These are phyloP conservation scores for Leptopilina syphax DNA, from an alignment of 2,888 invertebrate genomes.

Conservation along the genomic window DNA sequence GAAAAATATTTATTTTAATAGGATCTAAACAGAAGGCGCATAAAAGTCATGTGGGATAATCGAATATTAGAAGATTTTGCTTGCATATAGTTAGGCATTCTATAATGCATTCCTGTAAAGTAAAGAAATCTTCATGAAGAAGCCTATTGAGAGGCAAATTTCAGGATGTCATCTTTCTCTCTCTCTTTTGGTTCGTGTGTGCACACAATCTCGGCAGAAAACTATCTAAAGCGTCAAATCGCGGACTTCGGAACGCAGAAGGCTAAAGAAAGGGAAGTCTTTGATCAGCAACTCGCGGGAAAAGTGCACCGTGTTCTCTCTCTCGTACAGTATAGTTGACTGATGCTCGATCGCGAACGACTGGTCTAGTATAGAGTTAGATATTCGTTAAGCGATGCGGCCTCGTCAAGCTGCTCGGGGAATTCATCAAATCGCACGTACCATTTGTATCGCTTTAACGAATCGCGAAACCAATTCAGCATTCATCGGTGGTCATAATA, in stretches of 20 bases:
- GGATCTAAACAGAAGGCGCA: too few species aligned
- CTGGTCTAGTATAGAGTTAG: constrained; percentile 37
- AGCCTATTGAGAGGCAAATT: constrained; percentile 12
- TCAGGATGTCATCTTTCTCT: constrained; percentile 15
- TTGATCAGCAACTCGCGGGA: constrained; percentile 36
- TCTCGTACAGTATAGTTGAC: constrained; percentile 19
- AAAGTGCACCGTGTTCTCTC: constrained; percentile 24
- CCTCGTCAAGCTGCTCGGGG: constrained; percentile 40
- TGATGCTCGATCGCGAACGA: constrained; percentile 34
- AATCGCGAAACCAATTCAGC: constrained; percentile 6
- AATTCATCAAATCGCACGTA: constrained; percentile 28
- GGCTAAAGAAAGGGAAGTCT: constrained; percentile 40
- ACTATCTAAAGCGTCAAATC: constrained; percentile 19
- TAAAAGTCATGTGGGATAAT: too few species aligned
- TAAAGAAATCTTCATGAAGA: constrained; percentile 2
- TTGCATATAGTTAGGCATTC: too few species aligned
- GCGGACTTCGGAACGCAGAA: constrained; percentile 40
- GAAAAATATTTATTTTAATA: too few species aligned
- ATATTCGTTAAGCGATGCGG: constrained; percentile 40
- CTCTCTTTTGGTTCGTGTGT: too few species aligned
- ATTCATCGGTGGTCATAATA: neutral
- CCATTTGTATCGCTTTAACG: constrained; percentile 7
- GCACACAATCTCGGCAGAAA: constrained; percentile 12
- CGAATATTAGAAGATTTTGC: too few species aligned
- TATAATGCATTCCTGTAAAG: too few species aligned